Conservation (phyloP, 1,140 invertebrate species). For the Nymphalis io region DNA sequence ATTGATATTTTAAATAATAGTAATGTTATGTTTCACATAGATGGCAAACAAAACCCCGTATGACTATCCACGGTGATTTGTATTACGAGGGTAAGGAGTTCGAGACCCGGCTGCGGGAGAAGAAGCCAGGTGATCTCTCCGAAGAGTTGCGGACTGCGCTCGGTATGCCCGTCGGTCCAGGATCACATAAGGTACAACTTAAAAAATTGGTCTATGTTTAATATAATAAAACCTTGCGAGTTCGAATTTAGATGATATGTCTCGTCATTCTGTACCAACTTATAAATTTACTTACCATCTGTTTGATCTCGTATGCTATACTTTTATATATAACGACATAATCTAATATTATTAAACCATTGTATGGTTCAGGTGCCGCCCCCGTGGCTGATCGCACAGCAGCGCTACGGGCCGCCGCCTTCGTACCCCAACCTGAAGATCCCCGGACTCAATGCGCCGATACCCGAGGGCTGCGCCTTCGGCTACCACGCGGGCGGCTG, state of each 20-base stretch:
- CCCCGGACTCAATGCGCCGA: conserved; percentile 95
- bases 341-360: not conserved
- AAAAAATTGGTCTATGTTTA: too few species aligned
- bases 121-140: conserved; percentile 98
- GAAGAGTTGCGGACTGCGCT: conserved; percentile 97
- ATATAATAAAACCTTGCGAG: too few species aligned
- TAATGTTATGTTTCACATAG: conserved; percentile 59
- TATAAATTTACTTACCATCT: too few species aligned
- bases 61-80: conserved; percentile 99
- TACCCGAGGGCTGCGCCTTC: conserved; percentile 98
- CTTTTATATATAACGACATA: too few species aligned
- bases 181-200: conserved; percentile 64
- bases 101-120: conserved; percentile 98
- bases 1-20: not conserved
- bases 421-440: conserved; percentile 99
- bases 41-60: conserved; percentile 99
- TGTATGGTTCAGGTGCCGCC: conserved; percentile 87
- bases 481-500: conserved; percentile 99
- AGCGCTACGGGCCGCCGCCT: conserved; percentile 99
- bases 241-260: too few species aligned
- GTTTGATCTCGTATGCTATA: too few species aligned
- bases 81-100: conserved; percentile 99
- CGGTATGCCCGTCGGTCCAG: conserved; percentile 98
- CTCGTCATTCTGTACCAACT: not conserved
- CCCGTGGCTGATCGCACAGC: conserved; percentile 99